A percentile compares a stretch with the other conserved stretches of the same genome.
These are phyloP conservation scores for Orthonychiurus folsomi DNA, from an alignment of 2,888 invertebrate genomes.

Conservation along the genomic window DNA sequence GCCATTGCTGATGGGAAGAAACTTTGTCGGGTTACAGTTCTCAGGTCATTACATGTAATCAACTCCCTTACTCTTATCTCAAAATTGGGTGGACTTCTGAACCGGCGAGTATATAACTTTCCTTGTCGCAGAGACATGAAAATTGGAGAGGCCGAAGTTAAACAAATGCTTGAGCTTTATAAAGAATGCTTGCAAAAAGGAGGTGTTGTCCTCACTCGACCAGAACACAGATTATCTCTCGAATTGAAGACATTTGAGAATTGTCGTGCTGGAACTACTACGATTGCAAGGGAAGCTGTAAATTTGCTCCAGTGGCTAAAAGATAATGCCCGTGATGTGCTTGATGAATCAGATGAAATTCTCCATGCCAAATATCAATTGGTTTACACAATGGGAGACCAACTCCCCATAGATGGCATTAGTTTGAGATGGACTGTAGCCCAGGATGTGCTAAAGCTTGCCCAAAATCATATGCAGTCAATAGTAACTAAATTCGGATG, in stretches of 20 bases:
- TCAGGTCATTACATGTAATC: slow-evolving; percentile 25
- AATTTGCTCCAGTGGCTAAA: slow-evolving; percentile 22
- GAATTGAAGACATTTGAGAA: slow-evolving; percentile 17
- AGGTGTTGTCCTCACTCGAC: slow-evolving; percentile 27
- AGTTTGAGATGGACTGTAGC: slow-evolving; percentile 23
- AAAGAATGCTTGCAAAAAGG: slow-evolving; percentile 18
- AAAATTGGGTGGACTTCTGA: slow-evolving; percentile 26
- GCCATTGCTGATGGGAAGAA: slow-evolving; percentile 15
- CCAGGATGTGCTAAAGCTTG: slow-evolving; percentile 20
- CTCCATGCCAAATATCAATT: slow-evolving; percentile 34
- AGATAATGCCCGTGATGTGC: slow-evolving; percentile 23
- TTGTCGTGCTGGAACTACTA: slow-evolving; percentile 4
- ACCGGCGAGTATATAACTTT: slow-evolving; percentile 23
- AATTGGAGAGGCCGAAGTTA: neutral
- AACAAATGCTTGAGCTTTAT: slow-evolving; percentile 15
- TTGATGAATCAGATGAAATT: slow-evolving; percentile 38
- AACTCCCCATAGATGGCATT: slow-evolving; percentile 22
- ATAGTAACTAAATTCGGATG: neutral
- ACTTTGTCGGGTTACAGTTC: slow-evolving; percentile 27
- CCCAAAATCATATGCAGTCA: slow-evolving; percentile 9
- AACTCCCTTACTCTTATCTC: slow-evolving; percentile 17
- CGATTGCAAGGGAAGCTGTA: slow-evolving; percentile 10
- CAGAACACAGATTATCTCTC: slow-evolving; percentile 25
- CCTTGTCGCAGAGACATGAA: slow-evolving; percentile 22
- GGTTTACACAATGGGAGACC: slow-evolving; percentile 31